Conservation (phyloP, 2,797 vertebrate genomes). For the Falco columbarius region DNA sequence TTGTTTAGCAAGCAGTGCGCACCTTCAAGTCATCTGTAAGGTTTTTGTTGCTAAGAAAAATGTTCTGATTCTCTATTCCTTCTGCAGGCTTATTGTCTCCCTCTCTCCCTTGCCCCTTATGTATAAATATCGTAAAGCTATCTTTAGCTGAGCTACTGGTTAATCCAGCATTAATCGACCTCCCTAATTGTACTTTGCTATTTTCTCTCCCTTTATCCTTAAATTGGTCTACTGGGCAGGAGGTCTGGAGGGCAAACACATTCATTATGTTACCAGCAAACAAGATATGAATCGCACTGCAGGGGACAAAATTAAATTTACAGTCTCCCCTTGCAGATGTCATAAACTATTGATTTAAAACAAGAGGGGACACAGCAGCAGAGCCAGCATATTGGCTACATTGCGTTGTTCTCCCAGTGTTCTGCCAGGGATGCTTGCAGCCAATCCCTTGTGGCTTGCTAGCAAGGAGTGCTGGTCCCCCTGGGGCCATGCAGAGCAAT, state of each 20-base stretch:
- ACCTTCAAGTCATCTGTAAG: not conserved
- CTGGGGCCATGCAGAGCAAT: not conserved
- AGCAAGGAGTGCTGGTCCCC: not conserved
- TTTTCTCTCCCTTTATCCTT: constrained; percentile 77
- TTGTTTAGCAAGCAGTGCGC: not conserved
- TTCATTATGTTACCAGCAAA: constrained; percentile 80
- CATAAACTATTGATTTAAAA: constrained; percentile 83
- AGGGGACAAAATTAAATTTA: constrained; percentile 84
- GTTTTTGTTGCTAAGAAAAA: constrained; percentile 26
- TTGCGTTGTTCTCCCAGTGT: not conserved
- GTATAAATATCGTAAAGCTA: constrained; percentile 31
- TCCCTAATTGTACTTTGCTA: constrained; percentile 72
- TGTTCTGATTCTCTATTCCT: constrained; percentile 10
- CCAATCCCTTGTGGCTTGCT: not conserved
- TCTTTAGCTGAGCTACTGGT: constrained; percentile 66
- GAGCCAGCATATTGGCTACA: constrained; percentile 17
- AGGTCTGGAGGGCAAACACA: constrained; percentile 78
- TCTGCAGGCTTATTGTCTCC: constrained; percentile 9
- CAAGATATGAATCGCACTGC: constrained; percentile 77
- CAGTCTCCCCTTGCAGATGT: constrained; percentile 79
- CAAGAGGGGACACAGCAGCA: constrained; percentile 65
- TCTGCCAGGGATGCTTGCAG: not conserved
- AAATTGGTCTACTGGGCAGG: constrained; percentile 75
- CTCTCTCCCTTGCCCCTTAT: not conserved
- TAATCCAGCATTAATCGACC: constrained; percentile 75